Evolutionary conservation across 2,797 vertebrate species (phyloP).

Genomic region (Sciurus carolinensis): DNA sequence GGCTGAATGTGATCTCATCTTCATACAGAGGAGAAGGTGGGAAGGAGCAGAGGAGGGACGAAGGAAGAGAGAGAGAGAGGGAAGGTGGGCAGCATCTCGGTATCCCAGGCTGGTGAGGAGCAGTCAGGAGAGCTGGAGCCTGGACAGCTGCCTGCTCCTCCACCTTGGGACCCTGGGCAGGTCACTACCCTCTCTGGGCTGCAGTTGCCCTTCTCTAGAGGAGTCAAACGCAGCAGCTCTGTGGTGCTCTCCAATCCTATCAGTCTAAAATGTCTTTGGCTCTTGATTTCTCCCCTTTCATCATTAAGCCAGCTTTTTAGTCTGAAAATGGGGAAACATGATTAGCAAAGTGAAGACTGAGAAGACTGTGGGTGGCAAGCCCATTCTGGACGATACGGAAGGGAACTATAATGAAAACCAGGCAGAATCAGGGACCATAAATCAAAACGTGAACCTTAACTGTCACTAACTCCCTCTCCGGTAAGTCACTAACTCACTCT

Average conservation of each 20-base stretch:
- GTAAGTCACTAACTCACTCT: neutral
- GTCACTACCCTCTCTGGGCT: neutral
- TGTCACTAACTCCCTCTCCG: neutral
- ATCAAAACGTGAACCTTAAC: neutral
- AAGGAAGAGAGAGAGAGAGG: fast-evolving
- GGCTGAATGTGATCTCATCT: neutral
- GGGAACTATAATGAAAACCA: neutral
- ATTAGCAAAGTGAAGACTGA: neutral
- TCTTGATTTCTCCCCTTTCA: neutral
- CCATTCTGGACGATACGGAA: neutral
- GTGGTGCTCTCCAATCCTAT: neutral
- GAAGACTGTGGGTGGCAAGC: neutral
- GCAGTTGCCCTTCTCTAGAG: neutral
- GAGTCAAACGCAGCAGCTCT: neutral
- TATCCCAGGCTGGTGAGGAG: neutral
- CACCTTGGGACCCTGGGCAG: neutral
- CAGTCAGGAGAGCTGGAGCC: neutral
- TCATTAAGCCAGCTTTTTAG: neutral
- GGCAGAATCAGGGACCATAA: neutral
- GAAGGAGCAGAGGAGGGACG: too few relatives aligned
- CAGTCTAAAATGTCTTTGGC: neutral
- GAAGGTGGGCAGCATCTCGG: neutral
- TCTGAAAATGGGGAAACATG: neutral
- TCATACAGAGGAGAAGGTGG: neutral
- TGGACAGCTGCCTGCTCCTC: neutral